Evolutionary conservation across 2,113 vertebrate genomes (phyloP), one percentile per base, ranked within the genome.

Genomic region (Columba janthina): DNA sequence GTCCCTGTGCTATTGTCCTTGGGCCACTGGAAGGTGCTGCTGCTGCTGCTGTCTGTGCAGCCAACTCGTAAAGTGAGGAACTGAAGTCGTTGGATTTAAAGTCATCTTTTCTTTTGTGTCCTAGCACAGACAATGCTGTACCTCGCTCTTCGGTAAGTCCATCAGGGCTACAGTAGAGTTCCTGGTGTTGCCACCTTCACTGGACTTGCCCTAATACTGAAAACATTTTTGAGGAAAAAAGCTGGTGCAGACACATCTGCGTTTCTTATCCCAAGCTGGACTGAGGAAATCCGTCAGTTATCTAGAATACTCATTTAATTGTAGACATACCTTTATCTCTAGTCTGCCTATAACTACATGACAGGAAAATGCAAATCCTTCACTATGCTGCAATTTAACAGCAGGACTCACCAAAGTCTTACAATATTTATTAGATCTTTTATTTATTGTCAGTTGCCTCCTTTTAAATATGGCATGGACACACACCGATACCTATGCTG

Each of bases 391-490:
- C 80, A 90, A 81, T 81, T 84, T 95, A 94, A 94, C 92, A 87
- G 85, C 75, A 94, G 94, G 93, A 94, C 91, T 90, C 89, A 82
- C 86, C 7, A 21, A 92, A 86, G 86, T 93, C 60, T 95, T 95
- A 92, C 86, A 92, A 94, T 93, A 92, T 94, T 91, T 78, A 94
- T 91, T 85, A 94, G 93, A 80, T 78, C 85, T 95, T 94, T 85
- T 95, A 79, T 95, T 97, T 97, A 94, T 96, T 95, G 93, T 95
- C 94, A 94, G 82, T 97, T 93, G 85, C 74, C 76, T 95, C 87
- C 85, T 95, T 93, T 94, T 96, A 97, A 97, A 95, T 96, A 87
- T 81, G 89, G 93, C 89, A 94, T 4, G 72, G 72, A 88, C 79
- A 62, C 76, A 92, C 67, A 71, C 78, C 10, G 12, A 72, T 54